Evolutionary conservation across 2,797 vertebrate species (phyloP), one percentile per base, ranked within the genome.

Genomic region (Urophycis tenuis): DNA sequence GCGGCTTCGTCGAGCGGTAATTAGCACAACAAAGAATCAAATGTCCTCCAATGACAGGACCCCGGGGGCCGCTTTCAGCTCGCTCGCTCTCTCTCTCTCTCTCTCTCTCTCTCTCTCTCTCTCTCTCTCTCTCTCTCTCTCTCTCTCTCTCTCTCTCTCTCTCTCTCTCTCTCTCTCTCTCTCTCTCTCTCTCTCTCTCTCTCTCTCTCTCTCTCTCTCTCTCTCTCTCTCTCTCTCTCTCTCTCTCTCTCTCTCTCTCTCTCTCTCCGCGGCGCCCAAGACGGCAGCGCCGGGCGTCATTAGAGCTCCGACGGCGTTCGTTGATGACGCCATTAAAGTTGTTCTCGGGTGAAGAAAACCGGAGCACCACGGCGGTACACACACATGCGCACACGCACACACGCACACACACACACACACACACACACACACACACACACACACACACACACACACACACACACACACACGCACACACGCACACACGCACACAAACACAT

Each of bases 41-140:
- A 74, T 79, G 81, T 80, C 80, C 79, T 79, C 77, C 53, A 45
- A 25, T 77, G 72, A 79, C 80, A 78, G 79, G 35, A 53, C 82
- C 75, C 79, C 39, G 19, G 80, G 60, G 77, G 79, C n/a, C 2
- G 33, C 30, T 75, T 69, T 33, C 33, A 75, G 30, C 33, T 31
- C 15, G n/a, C n/a, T n/a, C n/a, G n/a, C n/a, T 39, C n/a, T 39
- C 30, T 53, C 25, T 75, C 60, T 34, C 49, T 31, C 33, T n/a
- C n/a, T 39, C n/a, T 39, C 30, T 53, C 25, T 75, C 60, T 34
- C 49, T 31, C 33, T n/a, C n/a, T 39, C n/a, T 39, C 30, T 53
- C 25, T 75, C 60, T 34, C 49, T 31, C 33, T n/a, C n/a, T 39
- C n/a, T 39, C 30, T 53, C 25, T 75, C 60, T 34, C 49, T 31